Evolutionary conservation across 2,797 vertebrate genomes (phyloP).

Genomic region (Squalus acanthias): DNA sequence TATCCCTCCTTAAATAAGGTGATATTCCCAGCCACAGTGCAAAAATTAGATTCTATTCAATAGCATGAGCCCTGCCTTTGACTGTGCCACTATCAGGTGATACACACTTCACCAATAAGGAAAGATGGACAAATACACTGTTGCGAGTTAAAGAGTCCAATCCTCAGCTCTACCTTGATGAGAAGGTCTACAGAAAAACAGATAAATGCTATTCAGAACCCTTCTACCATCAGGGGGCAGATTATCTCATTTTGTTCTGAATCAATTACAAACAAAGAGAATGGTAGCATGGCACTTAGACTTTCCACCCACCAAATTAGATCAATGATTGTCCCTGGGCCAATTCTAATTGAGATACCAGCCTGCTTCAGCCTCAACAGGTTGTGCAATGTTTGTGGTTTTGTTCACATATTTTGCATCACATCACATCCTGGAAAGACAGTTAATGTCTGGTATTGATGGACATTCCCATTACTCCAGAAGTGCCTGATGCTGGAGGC

Average conservation of each 20-base stretch:
- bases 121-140: not conserved
- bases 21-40: not conserved
- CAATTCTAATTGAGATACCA: no score
- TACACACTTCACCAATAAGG: not conserved
- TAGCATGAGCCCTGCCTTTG: not conserved
- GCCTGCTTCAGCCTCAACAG: no score
- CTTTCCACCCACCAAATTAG: not conserved
- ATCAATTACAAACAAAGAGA: not conserved
- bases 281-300: not conserved
- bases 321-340: not conserved
- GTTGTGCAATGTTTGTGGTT: no score
- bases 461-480: no score
- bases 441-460: no score
- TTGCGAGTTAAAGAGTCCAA: not conserved
- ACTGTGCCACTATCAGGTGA: not conserved
- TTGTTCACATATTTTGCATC: no score
- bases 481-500: no score
- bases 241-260: not conserved
- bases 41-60: not conserved
- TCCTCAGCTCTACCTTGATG: not conserved
- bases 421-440: no score
- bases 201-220: not conserved
- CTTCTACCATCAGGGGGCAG: not conserved
- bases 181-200: not conserved
- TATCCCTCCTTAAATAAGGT: no score